A percentile compares a stretch with the other conserved stretches of the same genome.
Conservation (phyloP, 2,797 vertebrate genomes). For the Chelmon rostratus region DNA sequence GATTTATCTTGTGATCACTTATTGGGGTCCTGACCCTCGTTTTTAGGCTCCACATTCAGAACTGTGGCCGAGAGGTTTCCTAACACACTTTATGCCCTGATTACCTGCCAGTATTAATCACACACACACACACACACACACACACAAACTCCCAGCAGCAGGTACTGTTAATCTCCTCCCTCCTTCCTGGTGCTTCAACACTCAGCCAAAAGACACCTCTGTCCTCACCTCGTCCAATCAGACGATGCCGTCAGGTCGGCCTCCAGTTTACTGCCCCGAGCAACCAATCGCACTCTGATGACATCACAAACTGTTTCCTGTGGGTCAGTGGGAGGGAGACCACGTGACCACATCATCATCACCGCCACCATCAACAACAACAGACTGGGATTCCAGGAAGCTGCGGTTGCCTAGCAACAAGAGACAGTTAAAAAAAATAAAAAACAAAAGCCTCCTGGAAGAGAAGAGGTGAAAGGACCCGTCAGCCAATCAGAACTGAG, state of each 20-base stretch:
- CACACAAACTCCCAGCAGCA: conserved; percentile 56
- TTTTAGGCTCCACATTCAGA: not conserved
- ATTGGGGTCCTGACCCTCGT: not conserved
- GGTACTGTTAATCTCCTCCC: conserved; percentile 67
- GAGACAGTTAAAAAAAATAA: conserved; percentile 49
- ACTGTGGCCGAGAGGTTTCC: no score
- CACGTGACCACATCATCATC: conserved; percentile 19
- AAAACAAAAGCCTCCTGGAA: conserved; percentile 35
- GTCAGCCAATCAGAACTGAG: conserved; percentile 67
- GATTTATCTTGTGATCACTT: not conserved
- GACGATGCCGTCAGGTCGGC: conserved; percentile 27
- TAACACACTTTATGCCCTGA: conserved; percentile 10
- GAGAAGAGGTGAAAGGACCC: conserved; percentile 36
- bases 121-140: conserved; percentile 2
- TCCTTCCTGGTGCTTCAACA: conserved; percentile 70
- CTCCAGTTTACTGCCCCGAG: conserved; percentile 56
- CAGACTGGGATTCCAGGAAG: conserved; percentile 44
- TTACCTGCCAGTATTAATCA: not conserved
- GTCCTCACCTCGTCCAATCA: conserved; percentile 49
- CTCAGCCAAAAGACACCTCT: conserved; percentile 48
- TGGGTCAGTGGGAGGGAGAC: conserved; percentile 38
- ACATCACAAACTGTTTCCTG: conserved; percentile 59
- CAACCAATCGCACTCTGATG: conserved; percentile 33
- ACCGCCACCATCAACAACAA: not conserved
- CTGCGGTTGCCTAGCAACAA: conserved; percentile 62